A percentile compares a stretch with the other conserved stretches of the same genome.
Evolutionary conservation across 1,140 invertebrate species (phyloP).

Genomic region (Lerema accius): DNA sequence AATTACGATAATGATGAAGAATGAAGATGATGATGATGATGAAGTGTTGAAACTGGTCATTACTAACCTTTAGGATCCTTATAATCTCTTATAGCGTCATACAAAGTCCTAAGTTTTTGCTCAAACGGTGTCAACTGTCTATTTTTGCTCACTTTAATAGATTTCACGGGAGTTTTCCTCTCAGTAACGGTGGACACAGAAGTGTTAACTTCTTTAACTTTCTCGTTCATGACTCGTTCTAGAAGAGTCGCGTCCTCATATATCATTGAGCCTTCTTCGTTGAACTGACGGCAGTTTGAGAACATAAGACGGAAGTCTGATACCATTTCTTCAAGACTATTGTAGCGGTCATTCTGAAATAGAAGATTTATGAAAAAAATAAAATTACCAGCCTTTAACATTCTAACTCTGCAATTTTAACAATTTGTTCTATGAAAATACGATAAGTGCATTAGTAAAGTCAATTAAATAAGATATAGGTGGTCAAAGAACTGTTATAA

Average conservation of each 20-base stretch:
- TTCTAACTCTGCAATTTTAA: no score
- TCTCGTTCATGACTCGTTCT: constrained; percentile 93
- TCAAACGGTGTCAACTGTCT: constrained; percentile 83
- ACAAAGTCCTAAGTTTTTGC: constrained; percentile 93
- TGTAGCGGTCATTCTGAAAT: constrained; percentile 84
- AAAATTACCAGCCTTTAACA: no score
- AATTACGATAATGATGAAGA: background rate
- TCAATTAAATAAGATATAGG: no score
- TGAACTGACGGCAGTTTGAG: constrained; percentile 96
- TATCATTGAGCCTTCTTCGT: constrained; percentile 97
- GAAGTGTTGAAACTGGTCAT: no score
- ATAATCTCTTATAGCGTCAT: constrained; percentile 95
- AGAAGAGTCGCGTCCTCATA: constrained; percentile 96
- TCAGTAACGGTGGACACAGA: constrained; percentile 36
- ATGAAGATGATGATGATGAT: background rate
- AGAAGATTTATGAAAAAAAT: no score
- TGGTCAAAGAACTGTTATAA: no score
- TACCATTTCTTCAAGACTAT: constrained; percentile 84
- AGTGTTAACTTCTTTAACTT: constrained; percentile 88
- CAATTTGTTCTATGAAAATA: no score
- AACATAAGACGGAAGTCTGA: constrained; percentile 94
- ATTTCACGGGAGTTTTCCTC: constrained; percentile 57
- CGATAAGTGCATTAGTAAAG: no score
- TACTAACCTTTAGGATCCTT: constrained; percentile 90
- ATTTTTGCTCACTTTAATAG: constrained; percentile 57